Conservation (phyloP, 2,797 vertebrate species). For the Hydrophis major region DNA sequence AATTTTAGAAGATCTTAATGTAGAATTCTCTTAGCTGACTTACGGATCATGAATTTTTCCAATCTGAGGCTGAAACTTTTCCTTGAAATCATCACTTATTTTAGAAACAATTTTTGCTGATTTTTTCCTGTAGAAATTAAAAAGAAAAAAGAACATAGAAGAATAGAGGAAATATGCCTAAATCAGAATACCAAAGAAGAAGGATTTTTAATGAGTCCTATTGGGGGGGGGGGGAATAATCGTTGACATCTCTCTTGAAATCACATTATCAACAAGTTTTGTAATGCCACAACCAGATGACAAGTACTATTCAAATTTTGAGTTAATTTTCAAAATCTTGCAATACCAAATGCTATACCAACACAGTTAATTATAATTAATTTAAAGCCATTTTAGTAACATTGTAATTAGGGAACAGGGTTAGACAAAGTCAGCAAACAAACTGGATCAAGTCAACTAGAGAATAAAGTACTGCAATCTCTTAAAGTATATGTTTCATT, state of each 20-base stretch:
- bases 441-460: neutral
- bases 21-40: constrained; percentile 52
- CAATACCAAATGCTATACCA: neutral
- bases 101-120: constrained; percentile 74
- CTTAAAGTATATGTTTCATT: neutral
- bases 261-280: neutral
- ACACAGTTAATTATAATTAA: neutral
- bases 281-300: neutral
- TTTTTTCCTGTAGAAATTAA: constrained; percentile 70
- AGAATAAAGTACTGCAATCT: neutral
- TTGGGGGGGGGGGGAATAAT: neutral
- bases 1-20: neutral
- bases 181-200: neutral
- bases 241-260: neutral
- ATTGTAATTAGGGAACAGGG: neutral
- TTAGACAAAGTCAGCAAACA: neutral
- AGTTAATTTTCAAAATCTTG: neutral
- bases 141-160: neutral
- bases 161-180: neutral
- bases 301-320: neutral
- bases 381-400: neutral
- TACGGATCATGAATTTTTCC: constrained; percentile 75
- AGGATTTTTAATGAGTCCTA: neutral
- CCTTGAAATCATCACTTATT: constrained; percentile 75
- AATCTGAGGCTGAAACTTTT: constrained; percentile 73